Evolutionary conservation across 1,140 invertebrate genomes (phyloP).

Genomic region (Heliconius hermathena): DNA sequence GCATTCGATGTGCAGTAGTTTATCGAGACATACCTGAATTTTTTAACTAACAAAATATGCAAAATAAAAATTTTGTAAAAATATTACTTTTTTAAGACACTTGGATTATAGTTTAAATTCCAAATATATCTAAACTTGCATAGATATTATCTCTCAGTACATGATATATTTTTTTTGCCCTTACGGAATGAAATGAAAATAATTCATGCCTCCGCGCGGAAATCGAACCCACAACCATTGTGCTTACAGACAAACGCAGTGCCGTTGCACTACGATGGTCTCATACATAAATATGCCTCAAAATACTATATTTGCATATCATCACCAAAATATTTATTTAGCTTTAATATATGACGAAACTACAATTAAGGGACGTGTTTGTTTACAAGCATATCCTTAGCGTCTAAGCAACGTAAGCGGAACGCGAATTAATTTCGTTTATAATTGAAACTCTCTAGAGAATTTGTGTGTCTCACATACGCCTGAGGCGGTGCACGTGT

Average conservation of each 20-base stretch:
- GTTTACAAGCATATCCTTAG: slow-evolving; percentile 1
- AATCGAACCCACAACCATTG: too few relatives aligned
- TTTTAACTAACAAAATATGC: background rate
- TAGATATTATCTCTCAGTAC: too few relatives aligned
- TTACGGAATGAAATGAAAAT: too few relatives aligned
- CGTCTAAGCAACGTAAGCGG: slow-evolving; percentile 7
- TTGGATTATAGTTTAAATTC: too few relatives aligned
- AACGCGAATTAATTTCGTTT: slow-evolving; percentile 34
- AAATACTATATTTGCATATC: background rate
- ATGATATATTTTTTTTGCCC: background rate
- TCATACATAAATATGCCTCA: background rate
- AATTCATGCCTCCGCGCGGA: too few relatives aligned
- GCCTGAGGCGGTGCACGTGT: slow-evolving; percentile 54
- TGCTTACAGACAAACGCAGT: too few relatives aligned
- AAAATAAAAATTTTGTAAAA: too few relatives aligned
- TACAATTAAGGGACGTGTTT: background rate
- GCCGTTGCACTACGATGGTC: too few relatives aligned
- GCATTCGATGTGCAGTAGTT: background rate
- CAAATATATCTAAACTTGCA: too few relatives aligned
- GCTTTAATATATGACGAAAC: background rate
- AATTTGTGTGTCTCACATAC: slow-evolving; percentile 42
- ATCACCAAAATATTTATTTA: background rate
- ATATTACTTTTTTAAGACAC: too few relatives aligned
- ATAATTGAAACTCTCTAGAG: slow-evolving; percentile 44
- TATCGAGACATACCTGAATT: background rate